Base-by-base conservation (phyloP, 30 jellyfish, hydroid and myxozoan genomes). In the Catostylus mosaicus region DNA sequence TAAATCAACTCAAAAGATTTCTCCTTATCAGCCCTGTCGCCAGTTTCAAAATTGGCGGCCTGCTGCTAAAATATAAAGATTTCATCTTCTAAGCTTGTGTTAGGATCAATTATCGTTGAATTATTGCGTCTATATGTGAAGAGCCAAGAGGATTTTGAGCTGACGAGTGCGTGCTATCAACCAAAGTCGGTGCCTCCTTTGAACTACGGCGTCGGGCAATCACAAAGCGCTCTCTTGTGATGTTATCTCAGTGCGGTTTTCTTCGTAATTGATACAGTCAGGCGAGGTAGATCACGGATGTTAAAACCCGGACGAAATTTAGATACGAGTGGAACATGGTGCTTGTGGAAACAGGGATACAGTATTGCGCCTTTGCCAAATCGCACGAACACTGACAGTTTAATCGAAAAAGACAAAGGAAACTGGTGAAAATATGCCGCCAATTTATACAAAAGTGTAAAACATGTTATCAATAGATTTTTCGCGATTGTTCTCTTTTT, bases 181-280 rank as follows among this genome's bases (percentile, higher is more conserved):
- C 45, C n/a, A 32, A 36, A 51, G 83, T 51, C 90, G 90, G 90
- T 51, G 69, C 64, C 50, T 33, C 73, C 90, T 80, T 68, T 80
- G 83, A 80, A 66, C 84, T 47, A 16, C 12, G 68, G 45, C 36
- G 76, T 66, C 90, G 84, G 84, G 75, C 36, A 31, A 46, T 65
- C 52, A 36, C 90, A 80, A 80, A 69, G 90, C 18, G 76, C 84
- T 67, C 47, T 46, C 61, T 69, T 30, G 37, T 36, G 76, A 62
- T 64, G 67, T 47, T 72, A 67, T 80, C 78, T 80, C 56, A 18
- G 79, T 33, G 88, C 88, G 88, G 88, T 62, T 38, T 33, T 5
- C 60, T 61, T 40, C 79, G 88, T 60, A 77, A 57, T 77, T 77
- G 88, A 77, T 52, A 77, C 88, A 68, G 64, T 68, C 80, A 68